Evolutionary conservation across 2,888 invertebrate species (phyloP), one percentile per base, ranked within the genome.

Genomic region (Coenonympha glycerion): DNA sequence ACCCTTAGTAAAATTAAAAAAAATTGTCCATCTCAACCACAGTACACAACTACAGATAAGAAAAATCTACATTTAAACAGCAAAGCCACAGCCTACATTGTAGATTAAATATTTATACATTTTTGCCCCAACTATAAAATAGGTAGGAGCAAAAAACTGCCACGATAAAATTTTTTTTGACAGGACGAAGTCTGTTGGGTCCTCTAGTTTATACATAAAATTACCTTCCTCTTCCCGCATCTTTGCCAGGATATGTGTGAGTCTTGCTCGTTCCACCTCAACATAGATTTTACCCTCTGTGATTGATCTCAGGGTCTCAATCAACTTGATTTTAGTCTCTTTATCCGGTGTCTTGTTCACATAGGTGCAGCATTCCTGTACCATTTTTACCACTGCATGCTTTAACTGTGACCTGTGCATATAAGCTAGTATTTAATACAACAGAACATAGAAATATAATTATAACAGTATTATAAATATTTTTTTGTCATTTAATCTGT

Each of bases 281-380:
- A 99, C 99, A 76, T 99, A 99, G 60, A 99, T 99, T 92, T 99
- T 99, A 59, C 99, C 99, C 73, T 98, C 98, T 0, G 99, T 99
- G 1, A 99, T 98, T 3, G 93, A 91, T 58, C 97, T 90, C 41
- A 99, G 83, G 0, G 99, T 98, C 75, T 99, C 98, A 70, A 99
- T 99, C 0, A 99, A 89, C 73, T 97, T 97, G 37, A 98, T 90
- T 86, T 95, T 95, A 0, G 92, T 92, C 60, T 96, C 96, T 75
- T 95, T 94, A 65, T 94, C 94, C 0, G 97, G 95, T 13, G 95
- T 95, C 77, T 96, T 92, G 64, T 98, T 97, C 1, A 99, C 95
- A 71, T 97, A 98, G 34, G 91, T 92, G 72, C 92, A 96, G 68
- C 97, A 97, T 82, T 98, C 96, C 79, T 98, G 97, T 52, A 99